phyloP scores from a whole-genome alignment of 2,888 invertebrate genomes.

The Ichneumon xanthorius region DNA sequence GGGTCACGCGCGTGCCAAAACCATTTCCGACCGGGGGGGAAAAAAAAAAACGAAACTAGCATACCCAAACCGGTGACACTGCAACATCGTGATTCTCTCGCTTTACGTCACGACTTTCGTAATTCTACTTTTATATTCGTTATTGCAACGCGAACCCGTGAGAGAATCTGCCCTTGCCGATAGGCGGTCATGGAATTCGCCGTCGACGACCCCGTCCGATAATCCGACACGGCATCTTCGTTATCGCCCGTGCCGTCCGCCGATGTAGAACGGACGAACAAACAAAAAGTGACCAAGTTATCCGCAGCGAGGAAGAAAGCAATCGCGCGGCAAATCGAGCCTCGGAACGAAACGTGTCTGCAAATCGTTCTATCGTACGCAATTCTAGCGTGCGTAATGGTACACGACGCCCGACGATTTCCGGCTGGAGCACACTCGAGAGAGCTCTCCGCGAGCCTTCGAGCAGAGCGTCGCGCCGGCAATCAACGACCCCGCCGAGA shows the following conservation, averaged over 20 bases:
- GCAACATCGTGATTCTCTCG: conserved; percentile 43
- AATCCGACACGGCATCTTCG: not conserved
- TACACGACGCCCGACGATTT: conserved; percentile 62
- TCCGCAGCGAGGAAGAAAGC: conserved; percentile 20
- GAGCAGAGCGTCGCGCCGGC: conserved; percentile 50
- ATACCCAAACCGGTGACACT: conserved; percentile 39
- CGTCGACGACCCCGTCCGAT: conserved; percentile 27
- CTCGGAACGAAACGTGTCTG: conserved; percentile 30
- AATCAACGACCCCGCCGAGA: conserved; percentile 70
- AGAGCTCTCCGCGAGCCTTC: conserved; percentile 21
- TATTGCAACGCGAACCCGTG: conserved; percentile 9
- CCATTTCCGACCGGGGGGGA: conserved; percentile 52
- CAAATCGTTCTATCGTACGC: conserved; percentile 47
- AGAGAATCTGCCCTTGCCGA: not conserved
- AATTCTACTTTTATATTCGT: conserved; percentile 28
- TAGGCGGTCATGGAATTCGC: not conserved
- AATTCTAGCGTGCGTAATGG: conserved; percentile 55
- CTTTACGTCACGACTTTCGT: conserved; percentile 43
- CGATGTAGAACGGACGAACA: conserved; percentile 39
- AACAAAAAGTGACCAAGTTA: conserved; percentile 10
- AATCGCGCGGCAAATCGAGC: conserved; percentile 18
- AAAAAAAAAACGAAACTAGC: conserved; percentile 12
- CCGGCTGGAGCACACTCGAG: conserved; percentile 37
- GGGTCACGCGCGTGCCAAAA: conserved; percentile 63
- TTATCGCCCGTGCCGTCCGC: conserved; percentile 19